Conservation (phyloP, 2,113 vertebrate genomes). For the Hassar affinis region DNA sequence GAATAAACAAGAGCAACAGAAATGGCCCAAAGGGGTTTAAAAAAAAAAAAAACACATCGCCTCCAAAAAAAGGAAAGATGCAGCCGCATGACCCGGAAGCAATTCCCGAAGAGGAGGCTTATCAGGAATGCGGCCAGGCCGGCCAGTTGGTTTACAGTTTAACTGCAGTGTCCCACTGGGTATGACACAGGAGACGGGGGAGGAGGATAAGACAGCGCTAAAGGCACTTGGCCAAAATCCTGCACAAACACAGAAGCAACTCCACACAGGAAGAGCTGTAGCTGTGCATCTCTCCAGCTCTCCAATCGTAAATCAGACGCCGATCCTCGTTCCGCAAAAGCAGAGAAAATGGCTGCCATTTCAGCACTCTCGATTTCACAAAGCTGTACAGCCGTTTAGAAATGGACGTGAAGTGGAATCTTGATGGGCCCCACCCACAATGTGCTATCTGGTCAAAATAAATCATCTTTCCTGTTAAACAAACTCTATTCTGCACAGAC, state of each 20-base stretch:
- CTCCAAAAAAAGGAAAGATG: constrained; percentile 39
- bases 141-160: constrained; percentile 66
- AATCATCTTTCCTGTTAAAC: background rate
- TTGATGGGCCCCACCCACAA: background rate
- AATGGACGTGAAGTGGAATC: background rate
- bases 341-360: background rate
- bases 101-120: constrained; percentile 64
- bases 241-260: constrained; percentile 50
- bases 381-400: background rate
- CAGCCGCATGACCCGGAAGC: constrained; percentile 70
- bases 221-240: constrained; percentile 49
- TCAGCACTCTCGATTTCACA: background rate
- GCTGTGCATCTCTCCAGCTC: constrained; percentile 31
- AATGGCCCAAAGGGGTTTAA: constrained; percentile 14
- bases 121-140: constrained; percentile 68
- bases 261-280: constrained; percentile 31
- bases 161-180: constrained; percentile 59
- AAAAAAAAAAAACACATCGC: constrained; percentile 10
- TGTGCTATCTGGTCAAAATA: background rate
- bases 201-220: constrained; percentile 13
- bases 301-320: background rate
- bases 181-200: constrained; percentile 43
- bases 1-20: background rate
- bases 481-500: background rate
- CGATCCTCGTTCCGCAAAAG: background rate